Base-by-base conservation (phyloP, 2,888 invertebrate genomes). In the Drosophila nr. medialis region DNA sequence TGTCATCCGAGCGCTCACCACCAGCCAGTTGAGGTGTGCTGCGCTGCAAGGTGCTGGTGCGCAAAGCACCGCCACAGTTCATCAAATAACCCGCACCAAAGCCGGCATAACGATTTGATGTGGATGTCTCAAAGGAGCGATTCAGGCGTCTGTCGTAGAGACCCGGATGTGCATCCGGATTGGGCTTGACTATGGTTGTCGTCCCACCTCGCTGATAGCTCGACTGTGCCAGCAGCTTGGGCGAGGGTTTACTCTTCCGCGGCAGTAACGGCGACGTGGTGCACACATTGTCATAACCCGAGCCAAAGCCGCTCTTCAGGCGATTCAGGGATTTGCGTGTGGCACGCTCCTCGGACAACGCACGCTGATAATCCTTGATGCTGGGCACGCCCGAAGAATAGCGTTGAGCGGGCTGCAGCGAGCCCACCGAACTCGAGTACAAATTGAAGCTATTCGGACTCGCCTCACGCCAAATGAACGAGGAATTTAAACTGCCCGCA, bases 381-480 rank as follows among this genome's bases (percentile, higher is more conserved):
- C 60, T 70, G 11, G 86, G 72, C 30, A 66, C 38, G 32, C 48
- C 70, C 8, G 92, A 92, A 0, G 45, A 45, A 62, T 92, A 92
- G 4, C 92, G 84, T 60, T 92, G 92, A 2, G 88, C 91, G 0
- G 84, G 67, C 4, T 55, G 54, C 27, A n/a, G 78, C 18, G 93
- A 92, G n/a, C 93, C 92, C 67, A 93, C 92, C 38, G 93, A 93
- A 18, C 92, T 91, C 70, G 93, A 93, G 79, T 93, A 93, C 73
- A 93, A 77, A 80, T 93, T 93, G 66, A 93, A 93, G 85, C 91
- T 93, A 77, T 93, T 93, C 50, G 93, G 93, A 82, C 92, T 93
- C 21, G 93, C 93, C 83, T 93, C 93, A 63, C 93, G 92, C 93
- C 93, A 93, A 58, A 93, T 93, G 68, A 91, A 93, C n/a, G 93